A percentile compares a stretch with the other conserved stretches of the same genome.
phyloP scores from a whole-genome alignment of 2,113 vertebrate species.

The Xenopus borealis region DNA sequence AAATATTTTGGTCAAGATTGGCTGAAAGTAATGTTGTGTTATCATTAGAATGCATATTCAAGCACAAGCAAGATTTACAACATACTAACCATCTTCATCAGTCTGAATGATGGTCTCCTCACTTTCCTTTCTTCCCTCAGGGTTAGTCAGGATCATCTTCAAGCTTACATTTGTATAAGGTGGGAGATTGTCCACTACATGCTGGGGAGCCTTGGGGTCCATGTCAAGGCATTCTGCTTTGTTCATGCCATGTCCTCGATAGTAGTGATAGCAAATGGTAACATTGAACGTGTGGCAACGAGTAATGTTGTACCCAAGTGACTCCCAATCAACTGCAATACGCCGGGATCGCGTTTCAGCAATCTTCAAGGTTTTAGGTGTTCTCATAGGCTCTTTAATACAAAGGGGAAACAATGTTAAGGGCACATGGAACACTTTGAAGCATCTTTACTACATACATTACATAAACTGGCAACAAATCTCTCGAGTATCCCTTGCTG shows the following conservation, averaged over 20 bases:
- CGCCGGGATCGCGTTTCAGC: constrained; percentile 88
- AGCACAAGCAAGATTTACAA: too few relatives aligned
- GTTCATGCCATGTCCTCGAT: constrained; percentile 80
- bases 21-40: too few relatives aligned
- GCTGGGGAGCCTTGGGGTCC: constrained; percentile 95
- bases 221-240: constrained; percentile 94
- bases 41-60: too few relatives aligned
- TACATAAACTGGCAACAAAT: too few relatives aligned
- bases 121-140: constrained; percentile 94
- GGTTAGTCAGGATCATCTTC: constrained; percentile 97
- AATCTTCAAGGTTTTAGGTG: constrained; percentile 93
- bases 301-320: constrained; percentile 96
- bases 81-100: constrained; percentile 85
- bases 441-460: not conserved
- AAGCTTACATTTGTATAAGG: constrained; percentile 97
- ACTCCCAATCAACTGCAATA: constrained; percentile 97
- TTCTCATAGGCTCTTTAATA: constrained; percentile 90
- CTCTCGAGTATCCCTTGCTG: too few relatives aligned
- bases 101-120: constrained; percentile 96
- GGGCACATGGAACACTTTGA: too few relatives aligned
- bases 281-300: constrained; percentile 98
- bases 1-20: too few relatives aligned
- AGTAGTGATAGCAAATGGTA: constrained; percentile 97
- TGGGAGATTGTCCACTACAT: constrained; percentile 86
- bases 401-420: not conserved